A percentile compares a stretch with the other conserved stretches of the same genome.
phyloP scores from a whole-genome alignment of 2,797 vertebrate genomes.

The Urophycis tenuis region DNA sequence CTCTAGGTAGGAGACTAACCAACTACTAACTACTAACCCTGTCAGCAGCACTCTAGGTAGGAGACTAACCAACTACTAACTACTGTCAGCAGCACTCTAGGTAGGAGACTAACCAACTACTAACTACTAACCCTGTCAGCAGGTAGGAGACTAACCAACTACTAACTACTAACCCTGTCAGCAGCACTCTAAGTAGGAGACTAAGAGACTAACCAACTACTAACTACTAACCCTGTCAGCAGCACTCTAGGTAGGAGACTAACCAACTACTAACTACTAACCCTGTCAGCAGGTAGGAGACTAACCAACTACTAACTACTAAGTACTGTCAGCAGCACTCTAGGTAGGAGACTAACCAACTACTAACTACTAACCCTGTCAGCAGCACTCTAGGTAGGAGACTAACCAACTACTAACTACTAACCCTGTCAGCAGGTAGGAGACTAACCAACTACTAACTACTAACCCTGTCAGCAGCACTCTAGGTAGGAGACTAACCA shows the following conservation, averaged over 20 bases:
- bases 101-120: too few species aligned
- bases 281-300: too few species aligned
- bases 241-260: too few species aligned
- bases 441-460: slow-evolving; percentile 6
- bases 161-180: too few species aligned
- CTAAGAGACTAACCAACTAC: slow-evolving; percentile 37
- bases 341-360: not conserved
- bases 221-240: not conserved
- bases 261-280: too few species aligned
- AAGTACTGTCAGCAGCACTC: not conserved
- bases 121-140: too few species aligned
- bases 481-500: slow-evolving; percentile 6
- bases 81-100: too few species aligned
- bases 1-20: too few species aligned
- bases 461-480: not conserved
- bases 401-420: not conserved
- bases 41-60: not conserved
- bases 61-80: not conserved
- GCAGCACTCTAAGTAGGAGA: too few species aligned
- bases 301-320: not conserved
- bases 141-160: too few species aligned
- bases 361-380: slow-evolving; percentile 14
- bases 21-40: not conserved
- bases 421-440: not conserved
- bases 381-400: slow-evolving; percentile 73